Evolutionary conservation across 2,113 vertebrate genomes (phyloP).

Genomic region (Laticauda colubrina): DNA sequence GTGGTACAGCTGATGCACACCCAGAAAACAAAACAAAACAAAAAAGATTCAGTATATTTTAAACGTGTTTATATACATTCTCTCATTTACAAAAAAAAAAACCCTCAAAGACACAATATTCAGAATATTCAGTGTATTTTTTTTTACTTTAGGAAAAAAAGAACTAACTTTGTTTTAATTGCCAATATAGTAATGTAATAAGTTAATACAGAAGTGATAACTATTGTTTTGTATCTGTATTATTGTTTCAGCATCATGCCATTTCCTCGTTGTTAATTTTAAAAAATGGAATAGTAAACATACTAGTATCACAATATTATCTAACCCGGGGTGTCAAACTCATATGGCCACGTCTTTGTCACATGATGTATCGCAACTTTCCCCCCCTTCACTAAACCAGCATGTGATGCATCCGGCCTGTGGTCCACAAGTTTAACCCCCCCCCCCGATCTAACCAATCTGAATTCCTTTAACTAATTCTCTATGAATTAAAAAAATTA

Average conservation of each 20-base stretch:
- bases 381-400: too few relatives aligned
- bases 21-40: not conserved
- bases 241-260: not conserved
- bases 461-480: not conserved
- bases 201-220: not conserved
- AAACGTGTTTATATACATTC: not conserved
- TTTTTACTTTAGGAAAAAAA: not conserved
- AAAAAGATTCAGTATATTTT: not conserved
- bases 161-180: not conserved
- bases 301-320: not conserved
- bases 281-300: not conserved
- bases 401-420: too few relatives aligned
- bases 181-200: not conserved
- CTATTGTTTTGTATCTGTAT: too few relatives aligned
- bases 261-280: not conserved
- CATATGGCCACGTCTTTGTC: too few relatives aligned
- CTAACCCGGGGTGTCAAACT: too few relatives aligned
- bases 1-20: not conserved
- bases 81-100: not conserved
- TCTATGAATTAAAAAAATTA: not conserved
- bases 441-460: not conserved
- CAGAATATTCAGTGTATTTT: not conserved
- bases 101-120: not conserved
- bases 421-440: too few relatives aligned
- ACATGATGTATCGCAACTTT: too few relatives aligned